Evolutionary conservation across 2,797 vertebrate species (phyloP).

Genomic region (Centropyge bicolor): DNA sequence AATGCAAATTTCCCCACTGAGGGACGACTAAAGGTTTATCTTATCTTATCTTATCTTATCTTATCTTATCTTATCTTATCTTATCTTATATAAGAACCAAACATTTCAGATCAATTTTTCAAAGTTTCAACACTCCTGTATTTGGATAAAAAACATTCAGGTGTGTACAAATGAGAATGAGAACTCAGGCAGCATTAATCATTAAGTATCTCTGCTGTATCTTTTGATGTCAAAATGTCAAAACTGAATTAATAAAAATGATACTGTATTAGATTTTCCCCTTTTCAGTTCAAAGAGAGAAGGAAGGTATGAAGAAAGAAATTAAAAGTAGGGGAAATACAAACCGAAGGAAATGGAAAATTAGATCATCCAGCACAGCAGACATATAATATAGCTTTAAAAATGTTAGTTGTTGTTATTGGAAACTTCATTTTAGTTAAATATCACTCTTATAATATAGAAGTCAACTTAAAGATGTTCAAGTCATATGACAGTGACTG

Average conservation of each 20-base stretch:
- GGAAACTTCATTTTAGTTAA: not conserved
- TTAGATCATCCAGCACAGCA: slow-evolving; percentile 36
- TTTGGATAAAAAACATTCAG: not conserved
- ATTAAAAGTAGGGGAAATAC: slow-evolving; percentile 21
- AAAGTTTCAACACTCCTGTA: not conserved
- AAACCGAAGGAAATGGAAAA: slow-evolving; percentile 48
- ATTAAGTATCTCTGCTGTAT: not conserved
- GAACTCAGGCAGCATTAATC: not conserved
- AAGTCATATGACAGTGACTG: not conserved
- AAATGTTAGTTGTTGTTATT: slow-evolving; percentile 2
- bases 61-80: no score
- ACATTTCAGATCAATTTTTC: not conserved
- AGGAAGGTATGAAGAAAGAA: slow-evolving; percentile 4
- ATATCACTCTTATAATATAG: not conserved
- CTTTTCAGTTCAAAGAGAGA: not conserved
- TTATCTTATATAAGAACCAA: not conserved
- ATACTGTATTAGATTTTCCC: not conserved
- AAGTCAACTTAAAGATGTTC: not conserved
- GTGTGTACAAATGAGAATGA: no score
- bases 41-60: no score
- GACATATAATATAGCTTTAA: slow-evolving; percentile 9
- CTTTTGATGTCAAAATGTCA: not conserved
- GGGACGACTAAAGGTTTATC: no score
- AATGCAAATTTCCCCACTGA: no score
- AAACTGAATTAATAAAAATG: not conserved